Base-by-base conservation (phyloP, 2,888 invertebrate species). In the Byasa hedistus region DNA sequence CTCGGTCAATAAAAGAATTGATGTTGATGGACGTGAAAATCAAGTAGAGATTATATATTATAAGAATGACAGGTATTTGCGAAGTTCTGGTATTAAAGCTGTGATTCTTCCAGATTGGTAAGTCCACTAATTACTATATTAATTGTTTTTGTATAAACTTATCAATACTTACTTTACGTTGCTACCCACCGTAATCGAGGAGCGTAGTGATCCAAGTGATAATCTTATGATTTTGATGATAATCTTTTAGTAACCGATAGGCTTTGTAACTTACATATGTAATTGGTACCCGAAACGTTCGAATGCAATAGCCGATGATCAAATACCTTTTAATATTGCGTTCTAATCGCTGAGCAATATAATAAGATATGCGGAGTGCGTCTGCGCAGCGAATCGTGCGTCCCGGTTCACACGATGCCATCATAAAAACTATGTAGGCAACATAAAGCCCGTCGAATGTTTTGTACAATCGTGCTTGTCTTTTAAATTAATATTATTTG, bases 391-490 rank as follows among this genome's bases (percentile, higher is more conserved):
- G 64, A 67, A 67, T 64, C 67, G 67, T 67, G 67, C 67, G 67
- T 67, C 67, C 67, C 67, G 67, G 67, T 67, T 67, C 67, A 67
- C 67, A 67, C 67, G 67, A 57, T 64, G 67, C 67, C 67, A 67
- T 67, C 67, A 67, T 67, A 67, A 67, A 67, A 67, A 67, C 60
- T 67, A 67, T 67, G 67, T 67, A 67, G 64, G 57, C 60, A 67
- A 64, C 60, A 57, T 67, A 67, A 63, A 67, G 63, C 55, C 61
- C 60, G 60, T 62, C 61, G 52, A 62, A 62, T 67, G 67, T 63
- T 65, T 60, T 44, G 48, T 27, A 56, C 54, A 54, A 22, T 36
- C 64, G 58, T 64, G 55, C 48, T 32, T 65, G 59, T 44, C 52
- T 60, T 59, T 65, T 65, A 44, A 65, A 65, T 65, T 48, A 56